Evolutionary conservation across 2,888 invertebrate genomes (phyloP).

Genomic region (Drosophila ustulata): DNA sequence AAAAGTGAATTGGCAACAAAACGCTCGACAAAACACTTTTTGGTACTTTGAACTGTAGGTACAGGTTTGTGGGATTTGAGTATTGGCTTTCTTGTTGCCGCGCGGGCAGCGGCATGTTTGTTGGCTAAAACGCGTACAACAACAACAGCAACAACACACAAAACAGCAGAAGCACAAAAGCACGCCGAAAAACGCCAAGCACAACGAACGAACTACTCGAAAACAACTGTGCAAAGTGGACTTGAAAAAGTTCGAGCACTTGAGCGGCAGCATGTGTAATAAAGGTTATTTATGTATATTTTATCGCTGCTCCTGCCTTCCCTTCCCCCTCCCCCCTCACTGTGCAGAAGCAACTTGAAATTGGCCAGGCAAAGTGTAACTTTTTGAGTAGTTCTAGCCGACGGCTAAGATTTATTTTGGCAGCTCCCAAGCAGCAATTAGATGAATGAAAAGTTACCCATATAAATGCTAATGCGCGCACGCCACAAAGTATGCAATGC

Average conservation of each 20-base stretch:
- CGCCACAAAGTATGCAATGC: constrained; percentile 46
- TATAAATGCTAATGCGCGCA: constrained; percentile 69
- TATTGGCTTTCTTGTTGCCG: constrained; percentile 30
- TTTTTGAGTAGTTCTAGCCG: constrained; percentile 55
- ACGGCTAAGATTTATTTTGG: constrained; percentile 69
- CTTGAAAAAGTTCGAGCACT: constrained; percentile 78
- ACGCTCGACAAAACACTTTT: constrained; percentile 28
- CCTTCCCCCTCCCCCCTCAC: constrained; percentile 8
- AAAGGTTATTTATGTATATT: constrained; percentile 80
- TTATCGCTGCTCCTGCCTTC: constrained; percentile 49
- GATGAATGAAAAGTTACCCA: constrained; percentile 71
- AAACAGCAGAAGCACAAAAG: constrained; percentile 32
- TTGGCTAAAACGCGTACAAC: constrained; percentile 20
- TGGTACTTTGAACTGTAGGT: constrained; percentile 45
- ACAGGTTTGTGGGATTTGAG: constrained; percentile 30
- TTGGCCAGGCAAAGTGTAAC: constrained; percentile 50
- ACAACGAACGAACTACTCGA: constrained; percentile 69
- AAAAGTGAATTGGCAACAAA: constrained; percentile 12
- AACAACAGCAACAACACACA: constrained; percentile 8
- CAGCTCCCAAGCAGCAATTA: constrained; percentile 66
- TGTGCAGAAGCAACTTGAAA: constrained; percentile 30
- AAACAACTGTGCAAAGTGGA: constrained; percentile 77
- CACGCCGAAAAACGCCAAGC: constrained; percentile 50
- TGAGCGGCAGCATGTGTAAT: constrained; percentile 77
- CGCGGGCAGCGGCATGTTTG: constrained; percentile 27